Base-by-base conservation (phyloP, 1,140 invertebrate species). In the Ceratina japonica region DNA sequence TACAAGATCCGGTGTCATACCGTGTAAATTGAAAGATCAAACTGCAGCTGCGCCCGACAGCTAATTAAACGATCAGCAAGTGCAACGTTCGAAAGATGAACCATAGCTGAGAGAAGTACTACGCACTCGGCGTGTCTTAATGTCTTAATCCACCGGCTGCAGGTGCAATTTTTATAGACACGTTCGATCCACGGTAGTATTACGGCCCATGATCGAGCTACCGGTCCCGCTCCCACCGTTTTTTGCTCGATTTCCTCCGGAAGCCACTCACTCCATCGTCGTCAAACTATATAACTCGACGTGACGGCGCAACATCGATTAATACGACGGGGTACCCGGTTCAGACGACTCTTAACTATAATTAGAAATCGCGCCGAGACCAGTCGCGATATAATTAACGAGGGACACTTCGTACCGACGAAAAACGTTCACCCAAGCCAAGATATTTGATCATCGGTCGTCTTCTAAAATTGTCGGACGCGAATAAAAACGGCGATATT, bases 31-130 rank as follows among this genome's bases (percentile, higher is more conserved):
- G 72, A 82, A 74, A 85, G 72, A 82, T 86, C 63, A 61, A 73
- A 37, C 72, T 66, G 72, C 80, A 82, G 61, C 51, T 79, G 84
- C 61, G 66, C 76, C 76, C 65, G 83, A 86, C 79, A 85, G 83
- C 82, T 86, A 86, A 86, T 86, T 85, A 86, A 86, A 86, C 27
- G 65, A 49, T 51, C 71, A 31, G 56, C 37, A 58, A 70, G 76
- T 79, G 79, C 84, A 78, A 81, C 54, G 78, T 80, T 20, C 37
- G 8, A 18, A 8, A 37, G 75, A 71, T 44, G 61, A 72, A 70
- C 58, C 44, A n/a, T n/a, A n/a, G n/a, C n/a, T n/a, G n/a, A n/a
- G n/a, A n/a, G n/a, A n/a, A n/a, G n/a, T n/a, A n/a, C n/a, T n/a
- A 31, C 75, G 24, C 62, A 20, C 20, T 20, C 58, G 49, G 51